phyloP scores from a whole-genome alignment of 2,113 vertebrate species.

The Parotia lawesii region DNA sequence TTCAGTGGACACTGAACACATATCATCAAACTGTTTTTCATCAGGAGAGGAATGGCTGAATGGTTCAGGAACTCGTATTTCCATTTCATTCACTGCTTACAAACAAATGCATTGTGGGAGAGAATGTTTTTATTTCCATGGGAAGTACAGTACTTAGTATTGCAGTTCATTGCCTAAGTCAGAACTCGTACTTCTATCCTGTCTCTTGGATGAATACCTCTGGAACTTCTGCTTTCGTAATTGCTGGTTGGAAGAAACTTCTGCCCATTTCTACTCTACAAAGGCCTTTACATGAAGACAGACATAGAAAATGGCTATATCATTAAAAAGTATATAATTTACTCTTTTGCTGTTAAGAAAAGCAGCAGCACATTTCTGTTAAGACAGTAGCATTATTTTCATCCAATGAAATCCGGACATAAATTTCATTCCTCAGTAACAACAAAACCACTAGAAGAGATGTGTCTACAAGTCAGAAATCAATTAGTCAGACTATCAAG shows the following conservation, averaged over 20 bases:
- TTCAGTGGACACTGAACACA: background rate
- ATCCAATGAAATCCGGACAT: accelerated
- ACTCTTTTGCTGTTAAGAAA: background rate
- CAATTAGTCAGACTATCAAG: background rate
- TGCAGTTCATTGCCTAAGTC: background rate
- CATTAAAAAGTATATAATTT: background rate
- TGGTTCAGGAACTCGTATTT: background rate
- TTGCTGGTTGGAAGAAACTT: background rate
- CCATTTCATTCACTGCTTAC: background rate
- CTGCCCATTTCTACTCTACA: background rate
- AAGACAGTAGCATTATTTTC: background rate
- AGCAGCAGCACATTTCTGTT: background rate
- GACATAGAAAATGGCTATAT: background rate
- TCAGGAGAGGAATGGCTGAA: background rate
- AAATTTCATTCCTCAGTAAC: background rate
- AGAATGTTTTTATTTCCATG: background rate
- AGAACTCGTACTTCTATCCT: background rate
- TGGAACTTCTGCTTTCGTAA: background rate
- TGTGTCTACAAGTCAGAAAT: background rate
- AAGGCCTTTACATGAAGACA: background rate
- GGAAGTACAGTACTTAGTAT: background rate
- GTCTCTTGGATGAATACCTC: background rate
- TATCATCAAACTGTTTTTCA: background rate
- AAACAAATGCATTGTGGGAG: background rate
- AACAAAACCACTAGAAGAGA: background rate